Evolutionary conservation across 1,140 invertebrate genomes (phyloP).

Genomic region (Sarcophaga peregrina): DNA sequence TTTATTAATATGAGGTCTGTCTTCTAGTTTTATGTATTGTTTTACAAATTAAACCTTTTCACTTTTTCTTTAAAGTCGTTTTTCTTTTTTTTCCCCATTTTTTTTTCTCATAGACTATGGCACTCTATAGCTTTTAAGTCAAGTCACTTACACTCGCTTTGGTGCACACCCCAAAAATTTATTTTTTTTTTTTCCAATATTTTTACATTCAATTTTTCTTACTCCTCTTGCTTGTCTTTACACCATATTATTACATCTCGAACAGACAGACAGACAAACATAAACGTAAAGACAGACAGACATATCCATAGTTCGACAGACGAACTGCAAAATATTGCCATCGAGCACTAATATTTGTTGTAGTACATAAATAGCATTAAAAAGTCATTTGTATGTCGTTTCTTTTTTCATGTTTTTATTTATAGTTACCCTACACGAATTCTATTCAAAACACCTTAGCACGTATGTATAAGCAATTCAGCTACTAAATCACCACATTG

Average conservation of each 20-base stretch:
- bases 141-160: slow-evolving; percentile 24
- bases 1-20: slow-evolving; percentile 16
- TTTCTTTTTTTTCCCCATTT: neutral
- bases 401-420: neutral
- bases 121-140: neutral
- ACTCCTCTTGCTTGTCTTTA: too few relatives aligned
- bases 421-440: neutral
- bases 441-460: too few relatives aligned
- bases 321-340: neutral
- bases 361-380: slow-evolving; percentile 34
- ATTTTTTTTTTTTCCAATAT: neutral
- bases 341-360: slow-evolving; percentile 32
- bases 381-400: slow-evolving; percentile 24
- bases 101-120: neutral
- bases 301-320: slow-evolving; percentile 3
- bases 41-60: slow-evolving; percentile 41
- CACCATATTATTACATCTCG: neutral
- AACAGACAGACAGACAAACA: neutral
- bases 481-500: too few relatives aligned
- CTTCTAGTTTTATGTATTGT: slow-evolving; percentile 34
- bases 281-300: neutral
- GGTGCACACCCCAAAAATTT: slow-evolving; percentile 37
- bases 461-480: too few relatives aligned
- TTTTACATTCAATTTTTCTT: slow-evolving; percentile 2
- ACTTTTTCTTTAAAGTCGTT: slow-evolving; percentile 32